phyloP scores from a whole-genome alignment of 2,888 invertebrate species.

The Ormia ochracea region DNA sequence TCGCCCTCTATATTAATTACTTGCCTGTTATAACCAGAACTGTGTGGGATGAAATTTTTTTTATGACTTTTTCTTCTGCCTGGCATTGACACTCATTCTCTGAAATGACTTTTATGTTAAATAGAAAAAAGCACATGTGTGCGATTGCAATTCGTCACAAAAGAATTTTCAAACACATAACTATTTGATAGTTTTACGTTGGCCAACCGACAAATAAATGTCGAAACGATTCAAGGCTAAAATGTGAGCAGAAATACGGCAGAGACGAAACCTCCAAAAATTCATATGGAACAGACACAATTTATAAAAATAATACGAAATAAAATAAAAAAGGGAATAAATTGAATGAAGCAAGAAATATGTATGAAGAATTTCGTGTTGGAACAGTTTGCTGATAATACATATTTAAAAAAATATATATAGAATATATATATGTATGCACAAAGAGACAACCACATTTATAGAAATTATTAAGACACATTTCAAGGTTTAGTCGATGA shows the following conservation, averaged over 20 bases:
- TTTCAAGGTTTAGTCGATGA: conserved; percentile 36
- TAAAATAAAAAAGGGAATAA: conserved; percentile 19
- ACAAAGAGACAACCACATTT: no score
- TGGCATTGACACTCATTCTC: conserved; percentile 59
- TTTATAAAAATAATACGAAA: not conserved
- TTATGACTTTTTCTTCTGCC: conserved; percentile 17
- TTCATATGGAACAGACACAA: conserved; percentile 7
- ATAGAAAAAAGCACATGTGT: not conserved
- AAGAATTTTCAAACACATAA: not conserved
- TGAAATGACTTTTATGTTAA: conserved; percentile 29
- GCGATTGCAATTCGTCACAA: conserved; percentile 47
- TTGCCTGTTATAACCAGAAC: not conserved
- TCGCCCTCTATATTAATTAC: no score
- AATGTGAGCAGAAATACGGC: conserved; percentile 8
- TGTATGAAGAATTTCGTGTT: conserved; percentile 17
- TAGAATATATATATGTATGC: not conserved
- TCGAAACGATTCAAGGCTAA: conserved; percentile 45
- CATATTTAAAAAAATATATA: not conserved
- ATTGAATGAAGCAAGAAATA: conserved; percentile 45
- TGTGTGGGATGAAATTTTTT: conserved; percentile 40
- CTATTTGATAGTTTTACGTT: conserved; percentile 24
- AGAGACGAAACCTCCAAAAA: conserved; percentile 49
- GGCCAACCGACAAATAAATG: not conserved
- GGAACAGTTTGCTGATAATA: not conserved
- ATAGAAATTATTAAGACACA: conserved; percentile 3